Base-by-base conservation (phyloP, 2,113 vertebrate genomes). In the Epinephelus lanceolatus region DNA sequence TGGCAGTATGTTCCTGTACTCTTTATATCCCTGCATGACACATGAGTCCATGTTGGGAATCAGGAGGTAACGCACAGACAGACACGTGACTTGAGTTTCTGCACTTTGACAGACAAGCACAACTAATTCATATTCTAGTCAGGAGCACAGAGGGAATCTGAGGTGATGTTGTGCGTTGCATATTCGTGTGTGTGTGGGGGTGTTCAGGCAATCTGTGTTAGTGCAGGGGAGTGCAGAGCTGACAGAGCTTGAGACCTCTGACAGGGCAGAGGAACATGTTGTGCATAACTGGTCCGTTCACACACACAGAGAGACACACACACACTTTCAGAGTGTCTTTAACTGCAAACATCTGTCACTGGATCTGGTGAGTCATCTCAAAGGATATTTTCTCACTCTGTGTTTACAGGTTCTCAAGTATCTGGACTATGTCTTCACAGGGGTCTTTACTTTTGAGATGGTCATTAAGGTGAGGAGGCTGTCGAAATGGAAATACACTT, bases 401-500 rank as follows among this genome's bases (percentile, higher is more conserved):
- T 47, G 74, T 71, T 33, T 74, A 61, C 86, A 99, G 98, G 97
- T 96, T 84, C 96, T 99, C 70, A 99, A 99, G 83, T 99, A 99
- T 90, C 93, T 99, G 96, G 98, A 99, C 93, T 99, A 99, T 69
- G 96, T 99, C 62, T 99, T 99, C 71, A 99, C 98, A 0, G 98
- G 98, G 0, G 98, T 99, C 86, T 99, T 99, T 88, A 99, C 98
- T 11, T 99, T 99, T 76, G 98, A 99, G 96, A 99, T 99, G 98
- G 98, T 99, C 91, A 98, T 99, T 76, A 99, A 99, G 98, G 98
- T 99, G 93, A 97, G 85, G 51, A 21, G 1, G 61, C 4, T 37
- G 40, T 42, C 2, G 13, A 71, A 47, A 25, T 67, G 10, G 33
- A 53, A 21, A 17, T 17, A 21, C 8, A 37, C 53, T 62, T 55